phyloP scores from a whole-genome alignment of 2,797 vertebrate species.

The Hyperoplus immaculatus region DNA sequence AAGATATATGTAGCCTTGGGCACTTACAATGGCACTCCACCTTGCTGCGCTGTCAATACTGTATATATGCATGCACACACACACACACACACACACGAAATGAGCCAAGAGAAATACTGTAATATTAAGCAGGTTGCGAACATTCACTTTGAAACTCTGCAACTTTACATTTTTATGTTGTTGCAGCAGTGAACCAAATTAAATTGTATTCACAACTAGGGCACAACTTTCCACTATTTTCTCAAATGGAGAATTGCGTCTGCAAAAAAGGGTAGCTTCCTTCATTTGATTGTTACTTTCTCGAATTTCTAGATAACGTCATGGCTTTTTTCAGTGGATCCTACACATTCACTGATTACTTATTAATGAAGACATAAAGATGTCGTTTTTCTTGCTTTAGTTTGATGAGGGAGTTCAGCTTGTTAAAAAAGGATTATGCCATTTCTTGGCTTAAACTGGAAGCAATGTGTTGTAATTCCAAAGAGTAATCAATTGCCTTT shows the following conservation, averaged over 20 bases:
- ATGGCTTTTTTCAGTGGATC: conserved; percentile 5
- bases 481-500: conserved; percentile 34
- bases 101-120: conserved; percentile 29
- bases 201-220: conserved; percentile 6
- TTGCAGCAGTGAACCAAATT: conserved; percentile 23
- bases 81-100: conserved; percentile 15
- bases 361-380: background rate
- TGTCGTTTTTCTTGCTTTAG: conserved; percentile 10
- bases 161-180: conserved; percentile 40
- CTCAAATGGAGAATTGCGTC: background rate
- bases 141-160: conserved; percentile 27
- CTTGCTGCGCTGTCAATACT: conserved; percentile 61
- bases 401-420: conserved; percentile 22
- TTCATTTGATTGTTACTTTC: no score
- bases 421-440: conserved; percentile 35
- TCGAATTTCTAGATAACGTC: background rate
- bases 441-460: conserved; percentile 19
- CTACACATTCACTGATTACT: background rate
- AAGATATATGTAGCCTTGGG: conserved; percentile 62
- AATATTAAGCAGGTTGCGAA: conserved; percentile 35
- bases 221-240: background rate
- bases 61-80: conserved; percentile 16
- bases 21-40: conserved; percentile 52
- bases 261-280: background rate
- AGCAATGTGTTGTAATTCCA: conserved; percentile 6